Evolutionary conservation across 2,113 vertebrate species (phyloP), one percentile per base, ranked within the genome.

Genomic region (Channa maculata): DNA sequence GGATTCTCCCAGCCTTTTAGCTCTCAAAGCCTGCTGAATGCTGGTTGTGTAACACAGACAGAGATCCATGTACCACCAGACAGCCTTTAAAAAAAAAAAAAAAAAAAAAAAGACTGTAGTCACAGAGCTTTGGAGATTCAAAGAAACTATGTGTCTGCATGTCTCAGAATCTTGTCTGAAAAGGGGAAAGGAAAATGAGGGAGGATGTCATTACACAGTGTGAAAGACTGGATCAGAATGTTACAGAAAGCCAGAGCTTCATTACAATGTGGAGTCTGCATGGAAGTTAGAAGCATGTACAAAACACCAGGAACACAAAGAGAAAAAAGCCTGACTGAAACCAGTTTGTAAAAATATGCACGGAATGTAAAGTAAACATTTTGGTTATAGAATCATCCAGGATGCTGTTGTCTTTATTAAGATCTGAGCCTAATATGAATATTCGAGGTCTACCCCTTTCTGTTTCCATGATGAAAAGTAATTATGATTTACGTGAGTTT

Each of bases 1-100:
- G 78, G 77, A 79, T 78, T 86, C 79, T 88, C 75, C 77, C 71
- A 80, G 78, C 65, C 51, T 83, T 72, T 75, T 70, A 58, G 54
- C 75, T 65, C 59, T 70, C 24, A 65, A 77, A 44, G 44, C 55
- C 34, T 53, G 59, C 53, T 84, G 77, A 81, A 86, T 82, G 75
- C 60, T 66, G 76, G 68, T 88, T 86, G 74, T 79, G 80, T 88
- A 85, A 87, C 65, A 77, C 14, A 70, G 59, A 75, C 33, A 65
- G 51, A 83, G 55, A 85, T 60, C 46, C 54, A 77, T 24, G 60
- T 64, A 77, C 15, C 36, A 45, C 46, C 54, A 76, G 83, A 64
- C 78, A 79, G 57, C 53, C 67, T 62, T 45, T 71, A 77, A 49
- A 15, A 24, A 24, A 24, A 24, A 24, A 24, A 24, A 24, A 24